Evolutionary conservation across 2,888 invertebrate genomes (phyloP).

Genomic region (Pristionchus fissidentatus): DNA sequence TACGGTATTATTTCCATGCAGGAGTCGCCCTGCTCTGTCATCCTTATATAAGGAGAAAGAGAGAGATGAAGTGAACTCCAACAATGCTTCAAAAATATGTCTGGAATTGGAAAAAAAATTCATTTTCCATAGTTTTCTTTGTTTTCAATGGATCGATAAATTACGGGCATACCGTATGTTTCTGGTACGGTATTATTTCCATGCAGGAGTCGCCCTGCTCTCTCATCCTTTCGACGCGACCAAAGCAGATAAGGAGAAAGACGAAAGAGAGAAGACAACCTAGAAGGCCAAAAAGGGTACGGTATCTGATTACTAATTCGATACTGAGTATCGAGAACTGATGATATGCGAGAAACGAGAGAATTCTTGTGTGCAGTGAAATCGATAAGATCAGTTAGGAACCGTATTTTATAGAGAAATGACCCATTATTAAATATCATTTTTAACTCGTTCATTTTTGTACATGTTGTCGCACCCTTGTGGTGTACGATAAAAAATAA

Average conservation of each 20-base stretch:
- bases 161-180: too few species aligned
- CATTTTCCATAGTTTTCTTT: too few species aligned
- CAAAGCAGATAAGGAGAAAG: slow-evolving; percentile 60
- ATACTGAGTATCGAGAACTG: background rate
- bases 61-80: background rate
- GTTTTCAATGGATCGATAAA: too few species aligned
- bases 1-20: slow-evolving; percentile 49
- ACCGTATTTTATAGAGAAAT: background rate
- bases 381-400: too few species aligned
- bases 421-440: too few species aligned
- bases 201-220: slow-evolving; percentile 72
- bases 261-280: slow-evolving; percentile 43
- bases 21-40: slow-evolving; percentile 68
- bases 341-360: too few species aligned
- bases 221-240: slow-evolving; percentile 73
- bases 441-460: too few species aligned
- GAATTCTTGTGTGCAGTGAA: background rate
- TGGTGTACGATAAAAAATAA: too few species aligned
- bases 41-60: background rate
- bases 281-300: slow-evolving; percentile 48
- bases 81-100: too few species aligned
- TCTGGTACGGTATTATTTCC: too few species aligned
- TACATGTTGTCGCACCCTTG: too few species aligned
- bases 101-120: too few species aligned
- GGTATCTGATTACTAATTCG: background rate